Evolutionary conservation across 2,888 invertebrate species (phyloP).

Genomic region (Timema cristinae): DNA sequence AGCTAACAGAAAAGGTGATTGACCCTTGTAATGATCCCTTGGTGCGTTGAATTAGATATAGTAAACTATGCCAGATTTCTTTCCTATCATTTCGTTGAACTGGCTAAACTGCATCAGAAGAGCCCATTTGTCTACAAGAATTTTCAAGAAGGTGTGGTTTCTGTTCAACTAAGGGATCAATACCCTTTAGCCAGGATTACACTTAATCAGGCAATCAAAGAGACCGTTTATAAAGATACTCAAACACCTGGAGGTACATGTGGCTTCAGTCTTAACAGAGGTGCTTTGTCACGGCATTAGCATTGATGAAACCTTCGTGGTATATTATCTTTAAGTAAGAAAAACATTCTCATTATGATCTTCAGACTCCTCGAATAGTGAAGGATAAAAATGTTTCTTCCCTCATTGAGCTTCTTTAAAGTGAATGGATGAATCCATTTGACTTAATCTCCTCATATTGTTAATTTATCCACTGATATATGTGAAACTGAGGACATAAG

Average conservation of each 20-base stretch:
- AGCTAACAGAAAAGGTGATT: background rate
- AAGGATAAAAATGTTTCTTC: conserved; percentile 1
- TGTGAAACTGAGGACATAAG: background rate
- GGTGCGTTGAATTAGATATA: background rate
- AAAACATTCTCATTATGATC: background rate
- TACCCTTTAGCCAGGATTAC: background rate
- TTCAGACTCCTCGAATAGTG: background rate
- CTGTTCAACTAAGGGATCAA: background rate
- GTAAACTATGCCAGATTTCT: background rate
- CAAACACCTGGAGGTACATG: conserved; percentile 1
- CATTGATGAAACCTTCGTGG: background rate
- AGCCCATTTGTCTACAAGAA: background rate
- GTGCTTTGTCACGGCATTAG: background rate
- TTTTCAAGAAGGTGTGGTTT: background rate
- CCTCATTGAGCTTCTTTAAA: background rate
- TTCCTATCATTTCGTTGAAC: background rate
- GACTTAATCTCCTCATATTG: background rate
- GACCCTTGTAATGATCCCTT: background rate
- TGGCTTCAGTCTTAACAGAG: background rate
- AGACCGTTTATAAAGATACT: background rate
- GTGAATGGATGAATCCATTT: background rate
- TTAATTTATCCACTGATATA: background rate
- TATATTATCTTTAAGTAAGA: background rate
- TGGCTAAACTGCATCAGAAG: background rate
- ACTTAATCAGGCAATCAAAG: background rate